Conservation (phyloP, 2,888 invertebrate genomes). For the Mantis religiosa region DNA sequence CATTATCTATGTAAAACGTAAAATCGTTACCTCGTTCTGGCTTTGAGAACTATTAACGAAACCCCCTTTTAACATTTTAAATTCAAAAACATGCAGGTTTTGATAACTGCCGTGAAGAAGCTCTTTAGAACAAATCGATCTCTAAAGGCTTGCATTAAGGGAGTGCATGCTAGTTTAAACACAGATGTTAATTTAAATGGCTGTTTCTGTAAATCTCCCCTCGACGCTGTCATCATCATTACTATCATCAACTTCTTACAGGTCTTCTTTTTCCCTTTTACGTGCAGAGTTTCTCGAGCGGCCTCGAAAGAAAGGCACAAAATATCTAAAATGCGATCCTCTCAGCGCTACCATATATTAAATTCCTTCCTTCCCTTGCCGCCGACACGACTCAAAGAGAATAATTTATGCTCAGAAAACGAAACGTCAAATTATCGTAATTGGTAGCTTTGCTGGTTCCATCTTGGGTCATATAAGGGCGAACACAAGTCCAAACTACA, state of each 20-base stretch:
- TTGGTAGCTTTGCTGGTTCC: slow-evolving; percentile 13
- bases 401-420: slow-evolving; percentile 25
- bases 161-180: neutral
- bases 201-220: neutral
- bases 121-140: neutral
- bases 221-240: neutral
- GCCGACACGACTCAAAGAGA: slow-evolving; percentile 18
- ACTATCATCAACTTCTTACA: neutral
- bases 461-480: neutral
- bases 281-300: neutral
- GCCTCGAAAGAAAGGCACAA: neutral
- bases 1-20: too few relatives aligned
- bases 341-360: slow-evolving; percentile 1
- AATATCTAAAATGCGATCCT: neutral
- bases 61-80: neutral
- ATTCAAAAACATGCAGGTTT: neutral
- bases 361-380: slow-evolving; percentile 11
- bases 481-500: neutral
- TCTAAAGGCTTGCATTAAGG: neutral
- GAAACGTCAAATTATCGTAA: slow-evolving; percentile 20
- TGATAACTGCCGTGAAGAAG: neutral
- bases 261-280: neutral
- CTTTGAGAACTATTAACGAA: neutral
- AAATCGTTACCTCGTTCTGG: neutral
- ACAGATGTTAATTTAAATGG: neutral